Base-by-base conservation (phyloP, 2,888 invertebrate species). In the Ectemnius lituratus region DNA sequence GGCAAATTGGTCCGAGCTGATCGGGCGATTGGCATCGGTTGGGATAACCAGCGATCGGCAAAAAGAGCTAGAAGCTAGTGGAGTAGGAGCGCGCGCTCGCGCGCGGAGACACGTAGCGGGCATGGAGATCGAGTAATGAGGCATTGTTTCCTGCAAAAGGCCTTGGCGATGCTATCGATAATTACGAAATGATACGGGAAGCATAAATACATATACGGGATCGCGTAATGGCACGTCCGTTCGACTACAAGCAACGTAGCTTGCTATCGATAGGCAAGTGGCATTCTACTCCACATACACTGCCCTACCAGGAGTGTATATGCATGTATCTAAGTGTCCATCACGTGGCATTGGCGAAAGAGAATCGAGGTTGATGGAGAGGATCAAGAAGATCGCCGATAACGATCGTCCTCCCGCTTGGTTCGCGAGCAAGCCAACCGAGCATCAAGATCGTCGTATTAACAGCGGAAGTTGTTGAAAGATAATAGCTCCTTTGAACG, bases 151-250 rank as follows among this genome's bases (percentile, higher is more conserved):
- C 88, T 85, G 87, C 87, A 86, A 88, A 89, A 89, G 89, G 82
- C 90, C 90, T 90, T 88, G 90, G 88, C 88, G 90, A 89, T 90
- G 88, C 89, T 90, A 90, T 90, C 89, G 90, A 90, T 90, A 90
- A 90, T 90, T 90, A 88, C 89, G 86, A 88, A 90, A 90, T 90
- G 90, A 90, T 90, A 90, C 87, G 88, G 89, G 87, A 89, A 89
- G 87, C 88, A 87, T 88, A 89, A 90, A 88, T 89, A 89, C 86
- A 87, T 88, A 88, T 88, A 86, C 84, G 85, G 84, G 84, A 77
- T 20, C 27, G 62, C 72, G 72, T 63, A 73, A 81, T 71, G 75
- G 85, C 85, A 85, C 81, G 84, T 83, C 83, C 81, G 81, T 83
- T 84, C 80, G 76, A 37, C 37, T 37, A 37, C 8, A 6, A 37